These are phyloP conservation scores for Salvelinus fontinalis DNA, from an alignment of 2,113 vertebrate species.

Conservation along the genomic window DNA sequence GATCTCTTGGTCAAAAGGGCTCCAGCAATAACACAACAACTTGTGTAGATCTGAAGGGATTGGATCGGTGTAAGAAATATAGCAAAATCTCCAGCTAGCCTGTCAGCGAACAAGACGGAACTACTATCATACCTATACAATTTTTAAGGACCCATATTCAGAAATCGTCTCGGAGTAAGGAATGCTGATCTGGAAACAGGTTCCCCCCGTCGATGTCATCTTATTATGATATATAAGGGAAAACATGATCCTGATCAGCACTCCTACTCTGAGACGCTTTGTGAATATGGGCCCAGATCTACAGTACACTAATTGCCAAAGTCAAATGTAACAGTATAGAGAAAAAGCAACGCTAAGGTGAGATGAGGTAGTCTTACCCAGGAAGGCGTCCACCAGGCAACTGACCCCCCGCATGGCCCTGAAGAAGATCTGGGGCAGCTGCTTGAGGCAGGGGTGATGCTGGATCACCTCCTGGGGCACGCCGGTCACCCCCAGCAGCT, in stretches of 20 bases:
- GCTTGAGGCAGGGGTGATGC: constrained; percentile 87
- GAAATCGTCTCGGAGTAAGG: too few relatives aligned
- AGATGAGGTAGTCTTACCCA: constrained; percentile 64
- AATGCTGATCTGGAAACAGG: too few relatives aligned
- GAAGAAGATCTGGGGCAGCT: constrained; percentile 92
- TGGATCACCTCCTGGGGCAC: constrained; percentile 87
- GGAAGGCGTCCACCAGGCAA: constrained; percentile 89
- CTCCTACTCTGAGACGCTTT: too few relatives aligned
- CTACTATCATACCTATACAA: neutral
- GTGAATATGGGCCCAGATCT: too few relatives aligned
- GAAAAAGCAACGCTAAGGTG: neutral
- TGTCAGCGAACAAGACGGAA: too few relatives aligned
- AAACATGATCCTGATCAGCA: too few relatives aligned
- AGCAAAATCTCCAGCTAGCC: too few relatives aligned
- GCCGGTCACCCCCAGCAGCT: constrained; percentile 83
- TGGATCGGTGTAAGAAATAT: neutral
- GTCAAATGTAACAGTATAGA: neutral
- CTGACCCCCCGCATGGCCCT: constrained; percentile 91
- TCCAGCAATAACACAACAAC: neutral
- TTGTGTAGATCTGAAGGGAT: neutral
- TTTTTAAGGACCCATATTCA: neutral
- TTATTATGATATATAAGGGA: too few relatives aligned
- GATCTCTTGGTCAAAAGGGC: constrained; percentile 1
- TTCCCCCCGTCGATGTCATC: too few relatives aligned
- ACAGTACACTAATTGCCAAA: neutral